Conservation (phyloP, 2,888 invertebrate genomes). For the Caradrina kadenii region DNA sequence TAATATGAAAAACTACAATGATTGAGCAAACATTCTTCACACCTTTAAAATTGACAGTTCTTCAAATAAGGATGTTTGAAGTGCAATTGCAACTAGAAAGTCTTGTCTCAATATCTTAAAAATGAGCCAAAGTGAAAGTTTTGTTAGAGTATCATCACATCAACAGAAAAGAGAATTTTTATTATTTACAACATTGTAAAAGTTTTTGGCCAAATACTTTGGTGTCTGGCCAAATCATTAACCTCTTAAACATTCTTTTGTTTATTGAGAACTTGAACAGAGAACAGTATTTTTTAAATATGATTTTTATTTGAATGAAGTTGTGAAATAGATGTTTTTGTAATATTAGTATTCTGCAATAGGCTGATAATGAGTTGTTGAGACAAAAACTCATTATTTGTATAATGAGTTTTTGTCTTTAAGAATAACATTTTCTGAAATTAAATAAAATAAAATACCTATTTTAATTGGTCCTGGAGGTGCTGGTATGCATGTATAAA, state of each 20-base stretch:
- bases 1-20: not conserved
- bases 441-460: too few species aligned
- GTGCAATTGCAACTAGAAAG: conserved; percentile 64
- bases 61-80: conserved; percentile 42
- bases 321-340: not conserved
- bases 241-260: conserved; percentile 40
- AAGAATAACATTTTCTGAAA: too few species aligned
- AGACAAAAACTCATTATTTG: too few species aligned
- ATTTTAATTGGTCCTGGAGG: too few species aligned
- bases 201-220: conserved; percentile 43
- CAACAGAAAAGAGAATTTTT: conserved; percentile 40
- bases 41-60: conserved; percentile 3
- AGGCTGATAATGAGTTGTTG: too few species aligned
- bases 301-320: not conserved
- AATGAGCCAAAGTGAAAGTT: conserved; percentile 62
- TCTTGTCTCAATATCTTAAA: conserved; percentile 34
- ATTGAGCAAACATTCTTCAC: not conserved
- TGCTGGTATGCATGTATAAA: too few species aligned
- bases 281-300: conserved; percentile 8
- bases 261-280: conserved; percentile 21
- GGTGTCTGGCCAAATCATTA: conserved; percentile 61
- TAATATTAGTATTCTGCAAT: not conserved
- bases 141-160: conserved; percentile 21
- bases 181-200: conserved; percentile 48
- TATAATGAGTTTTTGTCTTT: too few species aligned